Evolutionary conservation across 2,888 invertebrate genomes (phyloP), one percentile per base, ranked within the genome.

Genomic region (Thereva nobilitata): DNA sequence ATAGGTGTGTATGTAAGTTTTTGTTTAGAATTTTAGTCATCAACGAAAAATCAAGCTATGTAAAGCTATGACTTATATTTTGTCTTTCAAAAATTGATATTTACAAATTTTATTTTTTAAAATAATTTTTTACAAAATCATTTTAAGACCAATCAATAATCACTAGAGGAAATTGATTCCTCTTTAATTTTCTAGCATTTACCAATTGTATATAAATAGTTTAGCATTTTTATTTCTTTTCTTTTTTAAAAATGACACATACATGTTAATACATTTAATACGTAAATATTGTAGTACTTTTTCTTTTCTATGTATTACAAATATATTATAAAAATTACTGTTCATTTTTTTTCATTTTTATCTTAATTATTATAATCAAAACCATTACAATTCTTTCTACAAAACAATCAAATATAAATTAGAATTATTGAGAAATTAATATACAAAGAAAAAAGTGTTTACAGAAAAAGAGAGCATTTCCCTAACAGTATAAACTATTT

Each of bases 191-290:
- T 45, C 47, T 57, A 57, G 12, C 47, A 37, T 59, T 53, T 23
- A 23, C 23, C 23, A 23, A 23, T 23, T 23, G 23, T 23, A 23
- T 23, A 23, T 23, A 23, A 23, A 23, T 2, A 23, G 23, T 37
- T 53, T 59, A 59, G 10, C 35, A 37, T 59, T 59, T 47, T 59
- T 38, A 35, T 37, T 59, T 59, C 44, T 59, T 47, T 59, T 12
- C 44, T 59, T 47, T 56, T 44, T n/a, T 47, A 45, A 59, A 59
- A 59, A 59, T 59, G 57, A 59, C 57, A 59, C 57, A 59, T 47
- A 59, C 57, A 59, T 59, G 57, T 59, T 45, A 47, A 47, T 59
- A 59, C 57, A 45, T 41, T 59, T 12, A 59, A 59, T 59, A 59
- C 47, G 47, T 47, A 47, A 59, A 47, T 59, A 37, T 47, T 37